phyloP scores from a whole-genome alignment of 2,113 vertebrate species.

The Rhegmatorhina hoffmannsi region DNA sequence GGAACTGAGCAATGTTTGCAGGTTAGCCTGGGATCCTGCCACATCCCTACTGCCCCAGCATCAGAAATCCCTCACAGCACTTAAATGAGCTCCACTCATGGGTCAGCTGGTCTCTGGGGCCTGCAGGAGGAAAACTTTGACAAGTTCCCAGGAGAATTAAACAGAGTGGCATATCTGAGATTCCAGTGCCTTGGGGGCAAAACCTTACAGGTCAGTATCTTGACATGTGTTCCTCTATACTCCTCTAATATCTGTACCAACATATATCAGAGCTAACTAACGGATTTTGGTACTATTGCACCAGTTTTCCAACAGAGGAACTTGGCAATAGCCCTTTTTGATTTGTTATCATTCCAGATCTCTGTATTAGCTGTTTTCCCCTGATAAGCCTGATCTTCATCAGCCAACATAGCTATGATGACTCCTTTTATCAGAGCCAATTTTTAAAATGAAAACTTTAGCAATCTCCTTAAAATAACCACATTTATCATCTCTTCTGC shows the following conservation, averaged over 20 bases:
- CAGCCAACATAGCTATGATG: background rate
- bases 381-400: background rate
- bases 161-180: no score
- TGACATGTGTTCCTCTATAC: background rate
- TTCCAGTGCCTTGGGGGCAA: background rate
- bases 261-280: rapidly evolving
- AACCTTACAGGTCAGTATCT: background rate
- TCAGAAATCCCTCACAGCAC: background rate
- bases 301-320: background rate
- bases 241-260: background rate
- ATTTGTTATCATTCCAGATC: background rate
- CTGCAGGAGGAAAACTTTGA: background rate
- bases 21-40: background rate
- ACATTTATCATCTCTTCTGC: background rate
- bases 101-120: background rate
- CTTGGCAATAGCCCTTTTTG: background rate
- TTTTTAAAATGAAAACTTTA: background rate
- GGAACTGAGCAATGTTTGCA: background rate
- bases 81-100: background rate
- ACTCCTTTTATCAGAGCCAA: background rate
- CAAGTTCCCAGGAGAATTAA: background rate
- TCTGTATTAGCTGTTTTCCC: background rate
- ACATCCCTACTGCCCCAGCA: rapidly evolving
- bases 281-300: background rate
- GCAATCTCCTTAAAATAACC: background rate